Evolutionary conservation across 2,113 vertebrate genomes (phyloP).

Genomic region (Isichthys henryi): DNA sequence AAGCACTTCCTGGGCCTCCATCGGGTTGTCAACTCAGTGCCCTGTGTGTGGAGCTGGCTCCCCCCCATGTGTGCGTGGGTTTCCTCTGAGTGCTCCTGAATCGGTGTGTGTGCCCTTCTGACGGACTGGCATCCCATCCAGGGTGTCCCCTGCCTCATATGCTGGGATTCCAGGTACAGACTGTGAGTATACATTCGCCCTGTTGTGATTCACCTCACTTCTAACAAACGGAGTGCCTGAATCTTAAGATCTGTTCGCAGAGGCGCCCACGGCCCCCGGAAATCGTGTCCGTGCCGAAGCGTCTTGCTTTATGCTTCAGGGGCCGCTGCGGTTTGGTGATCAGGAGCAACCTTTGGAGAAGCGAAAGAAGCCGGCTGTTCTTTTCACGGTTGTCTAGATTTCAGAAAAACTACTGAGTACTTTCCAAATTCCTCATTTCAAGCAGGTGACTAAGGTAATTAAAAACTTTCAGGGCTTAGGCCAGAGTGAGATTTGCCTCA

Average conservation of each 20-base stretch:
- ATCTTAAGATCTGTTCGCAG: background rate
- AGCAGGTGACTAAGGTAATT: background rate
- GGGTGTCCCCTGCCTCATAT: background rate
- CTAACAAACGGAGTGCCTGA: background rate
- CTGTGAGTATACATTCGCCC: background rate
- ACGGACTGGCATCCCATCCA: background rate
- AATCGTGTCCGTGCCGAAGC: background rate
- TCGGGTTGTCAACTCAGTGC: background rate
- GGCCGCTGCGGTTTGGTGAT: background rate
- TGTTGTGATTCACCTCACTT: background rate
- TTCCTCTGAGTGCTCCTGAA: background rate
- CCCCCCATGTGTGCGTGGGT: background rate
- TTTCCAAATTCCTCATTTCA: background rate
- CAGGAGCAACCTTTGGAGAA: background rate
- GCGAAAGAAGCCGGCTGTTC: background rate
- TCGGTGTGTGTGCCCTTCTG: background rate
- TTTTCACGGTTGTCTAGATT: slow-evolving; percentile 12
- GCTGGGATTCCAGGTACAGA: background rate
- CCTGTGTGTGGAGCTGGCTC: background rate
- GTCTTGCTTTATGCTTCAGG: background rate
- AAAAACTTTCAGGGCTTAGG: background rate
- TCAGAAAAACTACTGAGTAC: background rate
- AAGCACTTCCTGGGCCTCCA: background rate
- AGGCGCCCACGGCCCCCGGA: background rate
- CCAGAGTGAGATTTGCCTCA: background rate